Evolutionary conservation across 2,888 invertebrate species (phyloP), one percentile per base, ranked within the genome.

Genomic region (Pemphredon lugubris): DNA sequence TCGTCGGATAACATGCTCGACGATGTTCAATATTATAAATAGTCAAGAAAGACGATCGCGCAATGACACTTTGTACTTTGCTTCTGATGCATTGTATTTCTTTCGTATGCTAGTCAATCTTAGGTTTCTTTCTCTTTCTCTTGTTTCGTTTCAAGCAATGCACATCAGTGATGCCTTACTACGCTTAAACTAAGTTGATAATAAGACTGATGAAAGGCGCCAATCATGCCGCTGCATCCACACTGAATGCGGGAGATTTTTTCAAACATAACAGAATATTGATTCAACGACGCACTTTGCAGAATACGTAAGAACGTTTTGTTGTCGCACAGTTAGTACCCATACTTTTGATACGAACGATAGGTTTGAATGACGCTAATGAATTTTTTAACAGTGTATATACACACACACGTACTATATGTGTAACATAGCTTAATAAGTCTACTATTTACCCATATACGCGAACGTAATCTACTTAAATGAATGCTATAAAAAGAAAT

Each of bases 1-100:
- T 89, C 89, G 3, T 89, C 89, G 23, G 90, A 90, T 72, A 89
- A 87, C 53, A 88, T 90, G 83, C 72, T 89, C 37, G 90, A 90
- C 37, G 89, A 89, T 55, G 87, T 88, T 58, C 84, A 88, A 40
- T 84, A 82, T 53, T 89, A 89, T 44, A 88, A 89, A 77, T 89
- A 83, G 82, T 70, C 5, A n/a, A 18, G 26, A 3, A 18, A 20
- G 13, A 23, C 9, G 7, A 42, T 48, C 14, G 32, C 37, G 14
- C 30, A 39, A 50, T 18, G 16, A 47, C 14, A 34, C 14, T 66
- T 57, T 30, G 6, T 55, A 44, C 23, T 23, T 61, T 50, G 13
- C 13, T 11, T 67, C 37, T 57, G 7, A 63, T 7, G 18, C 7
- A n/a, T 13, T 37, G 11, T 63, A 51, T 39, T 54, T 48, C 3